Evolutionary conservation across 2,888 invertebrate species (phyloP).

Genomic region (Pomacea canaliculata): DNA sequence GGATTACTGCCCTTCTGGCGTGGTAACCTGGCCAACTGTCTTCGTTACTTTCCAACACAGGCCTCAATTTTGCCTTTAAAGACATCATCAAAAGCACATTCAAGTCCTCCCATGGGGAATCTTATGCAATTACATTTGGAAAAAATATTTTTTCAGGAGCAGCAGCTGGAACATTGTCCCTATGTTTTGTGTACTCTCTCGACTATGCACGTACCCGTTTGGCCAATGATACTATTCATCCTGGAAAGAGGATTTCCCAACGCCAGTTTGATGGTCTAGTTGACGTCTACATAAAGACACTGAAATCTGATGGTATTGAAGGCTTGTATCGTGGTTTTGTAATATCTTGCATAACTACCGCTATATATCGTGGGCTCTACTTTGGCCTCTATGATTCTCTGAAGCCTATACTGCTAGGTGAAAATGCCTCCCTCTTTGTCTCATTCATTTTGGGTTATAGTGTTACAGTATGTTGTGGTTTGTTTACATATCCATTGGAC

Average conservation of each 20-base stretch:
- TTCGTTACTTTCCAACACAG: slow-evolving; percentile 75
- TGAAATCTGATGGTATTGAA: slow-evolving; percentile 65
- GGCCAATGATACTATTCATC: slow-evolving; percentile 67
- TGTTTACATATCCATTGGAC: slow-evolving; percentile 96
- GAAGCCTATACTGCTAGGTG: slow-evolving; percentile 67
- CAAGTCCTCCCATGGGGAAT: slow-evolving; percentile 62
- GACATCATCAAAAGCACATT: slow-evolving; percentile 92
- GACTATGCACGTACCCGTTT: slow-evolving; percentile 68
- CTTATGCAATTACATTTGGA: slow-evolving; percentile 72
- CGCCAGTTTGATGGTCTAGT: slow-evolving; percentile 91
- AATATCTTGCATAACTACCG: slow-evolving; percentile 68
- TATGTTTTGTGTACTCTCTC: slow-evolving; percentile 69
- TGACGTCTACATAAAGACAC: slow-evolving; percentile 67
- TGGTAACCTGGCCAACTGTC: slow-evolving; percentile 93
- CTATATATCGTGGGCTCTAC: slow-evolving; percentile 69
- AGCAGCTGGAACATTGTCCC: slow-evolving; percentile 66
- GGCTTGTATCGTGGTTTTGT: slow-evolving; percentile 70
- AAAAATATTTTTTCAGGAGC: slow-evolving; percentile 79
- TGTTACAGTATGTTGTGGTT: slow-evolving; percentile 89
- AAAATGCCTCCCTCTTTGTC: slow-evolving; percentile 54
- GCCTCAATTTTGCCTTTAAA: slow-evolving; percentile 72
- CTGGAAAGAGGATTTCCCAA: slow-evolving; percentile 65
- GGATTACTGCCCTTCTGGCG: slow-evolving; percentile 83
- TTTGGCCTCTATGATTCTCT: slow-evolving; percentile 70
- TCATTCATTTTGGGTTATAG: slow-evolving; percentile 64